A percentile compares a stretch with the other conserved stretches of the same genome.
These are phyloP conservation scores for Atta cephalotes DNA, from an alignment of 1,140 invertebrate species.

Conservation along the genomic window DNA sequence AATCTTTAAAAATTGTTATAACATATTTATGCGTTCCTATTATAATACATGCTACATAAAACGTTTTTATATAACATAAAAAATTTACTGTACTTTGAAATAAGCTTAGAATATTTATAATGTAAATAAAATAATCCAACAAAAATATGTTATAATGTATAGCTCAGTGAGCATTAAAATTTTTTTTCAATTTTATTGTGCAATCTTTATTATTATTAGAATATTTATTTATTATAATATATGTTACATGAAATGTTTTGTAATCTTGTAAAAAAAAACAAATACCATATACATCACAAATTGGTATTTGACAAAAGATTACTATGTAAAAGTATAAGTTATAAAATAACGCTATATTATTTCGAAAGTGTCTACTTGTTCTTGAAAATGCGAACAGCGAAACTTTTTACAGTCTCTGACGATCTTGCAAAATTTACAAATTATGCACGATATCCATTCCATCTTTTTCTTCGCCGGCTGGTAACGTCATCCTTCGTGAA, in stretches of 20 bases:
- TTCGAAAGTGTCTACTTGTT: neutral
- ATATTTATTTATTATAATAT: neutral
- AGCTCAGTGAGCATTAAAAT: neutral
- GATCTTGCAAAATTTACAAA: slow-evolving; percentile 20
- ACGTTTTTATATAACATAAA: neutral
- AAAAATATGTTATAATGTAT: neutral
- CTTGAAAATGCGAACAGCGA: neutral
- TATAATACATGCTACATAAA: neutral
- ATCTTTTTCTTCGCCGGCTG: slow-evolving; percentile 18
- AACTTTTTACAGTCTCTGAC: slow-evolving; percentile 10
- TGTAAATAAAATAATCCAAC: neutral
- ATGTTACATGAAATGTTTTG: neutral
- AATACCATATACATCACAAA: neutral
- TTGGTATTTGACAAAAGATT: neutral
- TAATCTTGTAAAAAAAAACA: neutral
- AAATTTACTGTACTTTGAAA: neutral
- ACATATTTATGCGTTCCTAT: neutral
- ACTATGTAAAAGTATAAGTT: neutral
- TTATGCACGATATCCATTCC: slow-evolving; percentile 42
- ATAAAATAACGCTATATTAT: neutral
- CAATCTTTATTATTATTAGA: neutral
- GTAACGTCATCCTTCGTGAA: slow-evolving; percentile 23
- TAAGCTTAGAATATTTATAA: neutral
- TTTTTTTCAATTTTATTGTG: neutral
- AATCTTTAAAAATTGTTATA: neutral